Conservation (phyloP, 2,888 invertebrate genomes). For the Nowickia ferox region DNA sequence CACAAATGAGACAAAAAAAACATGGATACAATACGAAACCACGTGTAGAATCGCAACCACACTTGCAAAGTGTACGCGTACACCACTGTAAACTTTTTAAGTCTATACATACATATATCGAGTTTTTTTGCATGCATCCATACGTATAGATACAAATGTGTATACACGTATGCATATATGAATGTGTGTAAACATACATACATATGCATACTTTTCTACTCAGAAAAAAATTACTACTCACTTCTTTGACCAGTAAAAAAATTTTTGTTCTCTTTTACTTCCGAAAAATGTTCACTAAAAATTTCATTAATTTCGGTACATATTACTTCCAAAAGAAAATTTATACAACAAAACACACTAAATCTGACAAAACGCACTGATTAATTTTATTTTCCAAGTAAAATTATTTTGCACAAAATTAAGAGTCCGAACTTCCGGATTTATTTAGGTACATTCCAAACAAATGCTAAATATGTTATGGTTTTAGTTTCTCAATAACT, state of each 20-base stretch:
- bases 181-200: not conserved
- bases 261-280: slow-evolving; percentile 26
- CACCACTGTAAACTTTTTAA: not conserved
- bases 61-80: not conserved
- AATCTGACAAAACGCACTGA: slow-evolving; percentile 5
- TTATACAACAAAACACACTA: not conserved
- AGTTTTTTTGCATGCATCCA: not conserved
- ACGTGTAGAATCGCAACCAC: slow-evolving; percentile 41
- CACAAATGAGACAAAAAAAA: not conserved
- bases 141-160: slow-evolving; percentile 16
- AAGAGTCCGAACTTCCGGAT: not conserved
- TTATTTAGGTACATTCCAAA: slow-evolving; percentile 48
- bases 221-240: slow-evolving; percentile 40
- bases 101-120: too few relatives aligned
- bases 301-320: not conserved
- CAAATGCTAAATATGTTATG: slow-evolving; percentile 58
- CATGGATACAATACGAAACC: slow-evolving; percentile 22
- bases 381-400: not conserved
- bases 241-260: slow-evolving; percentile 47
- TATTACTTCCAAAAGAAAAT: not conserved
- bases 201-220: not conserved
- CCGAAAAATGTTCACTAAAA: slow-evolving; percentile 14
- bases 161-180: not conserved
- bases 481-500: slow-evolving; percentile 54
- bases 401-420: not conserved